phyloP scores from a whole-genome alignment of 37 sponge, comb jelly and placozoan species.

The Dysidea cf. avara region DNA sequence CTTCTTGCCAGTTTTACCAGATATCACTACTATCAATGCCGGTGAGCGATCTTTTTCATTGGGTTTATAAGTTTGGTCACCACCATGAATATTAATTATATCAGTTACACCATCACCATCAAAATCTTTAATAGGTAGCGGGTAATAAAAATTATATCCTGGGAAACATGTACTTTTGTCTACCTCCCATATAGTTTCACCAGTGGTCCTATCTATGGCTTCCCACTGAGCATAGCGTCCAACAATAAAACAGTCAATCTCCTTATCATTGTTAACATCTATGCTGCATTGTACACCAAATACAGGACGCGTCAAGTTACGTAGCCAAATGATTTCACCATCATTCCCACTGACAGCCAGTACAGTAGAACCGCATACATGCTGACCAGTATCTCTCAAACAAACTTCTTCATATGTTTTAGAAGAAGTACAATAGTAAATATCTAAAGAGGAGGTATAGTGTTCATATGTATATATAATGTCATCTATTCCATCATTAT shows the following conservation, averaged over 20 bases:
- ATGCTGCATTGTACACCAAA: conserved; percentile 53
- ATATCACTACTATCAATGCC: conserved; percentile 45
- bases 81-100: conserved; percentile 65
- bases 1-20: conserved; percentile 72
- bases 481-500: too few relatives aligned
- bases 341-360: conserved; percentile 49
- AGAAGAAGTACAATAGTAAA: too few relatives aligned
- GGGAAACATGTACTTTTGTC: conserved; percentile 32
- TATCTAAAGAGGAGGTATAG: too few relatives aligned
- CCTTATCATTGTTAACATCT: conserved; percentile 60
- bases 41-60: conserved; percentile 35
- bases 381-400: conserved; percentile 13
- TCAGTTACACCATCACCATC: conserved; percentile 75
- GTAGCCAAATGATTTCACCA: conserved; percentile 51
- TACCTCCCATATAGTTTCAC: conserved; percentile 54
- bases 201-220: conserved; percentile 33
- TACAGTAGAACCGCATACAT: conserved; percentile 30
- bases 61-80: conserved; percentile 48
- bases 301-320: conserved; percentile 4
- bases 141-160: conserved; percentile 65
- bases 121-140: conserved; percentile 54
- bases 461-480: too few relatives aligned
- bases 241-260: conserved; percentile 54
- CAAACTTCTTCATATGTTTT: conserved; percentile 1
- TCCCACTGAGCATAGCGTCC: conserved; percentile 51